Conservation (phyloP, 2,797 vertebrate genomes). For the Xyrichtys novacula region DNA sequence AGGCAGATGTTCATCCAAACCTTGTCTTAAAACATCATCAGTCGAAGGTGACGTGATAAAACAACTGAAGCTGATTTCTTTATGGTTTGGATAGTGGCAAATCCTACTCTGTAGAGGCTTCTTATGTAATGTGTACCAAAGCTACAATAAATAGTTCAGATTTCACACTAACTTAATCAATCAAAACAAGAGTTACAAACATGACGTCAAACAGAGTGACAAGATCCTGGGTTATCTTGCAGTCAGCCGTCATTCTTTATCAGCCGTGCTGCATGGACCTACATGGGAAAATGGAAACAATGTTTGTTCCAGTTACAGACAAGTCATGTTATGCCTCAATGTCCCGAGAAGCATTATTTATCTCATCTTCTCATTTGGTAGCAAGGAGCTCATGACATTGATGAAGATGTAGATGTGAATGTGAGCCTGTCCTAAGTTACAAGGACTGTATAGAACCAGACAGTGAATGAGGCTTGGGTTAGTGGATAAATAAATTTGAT, state of each 20-base stretch:
- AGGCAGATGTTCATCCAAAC: too few relatives aligned
- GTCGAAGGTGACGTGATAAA: too few relatives aligned
- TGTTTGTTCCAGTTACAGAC: not conserved
- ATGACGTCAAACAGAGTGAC: too few relatives aligned
- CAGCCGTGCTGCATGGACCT: not conserved
- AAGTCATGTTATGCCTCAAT: not conserved
- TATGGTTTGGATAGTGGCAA: not conserved
- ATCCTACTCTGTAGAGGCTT: not conserved
- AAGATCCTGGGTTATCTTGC: too few relatives aligned
- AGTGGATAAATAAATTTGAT: too few relatives aligned
- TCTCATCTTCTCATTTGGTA: constrained; percentile 4
- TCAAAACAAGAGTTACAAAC: constrained; percentile 34
- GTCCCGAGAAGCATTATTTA: not conserved
- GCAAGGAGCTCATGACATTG: not conserved
- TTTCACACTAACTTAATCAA: constrained; percentile 21
- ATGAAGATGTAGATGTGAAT: not conserved
- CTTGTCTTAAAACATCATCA: too few relatives aligned
- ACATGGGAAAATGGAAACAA: constrained; percentile 10
- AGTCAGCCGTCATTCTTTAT: constrained; percentile 7
- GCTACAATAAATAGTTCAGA: not conserved
- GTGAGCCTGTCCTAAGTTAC: too few relatives aligned
- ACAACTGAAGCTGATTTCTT: too few relatives aligned
- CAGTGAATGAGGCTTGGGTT: too few relatives aligned
- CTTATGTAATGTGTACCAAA: not conserved
- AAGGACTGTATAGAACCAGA: too few relatives aligned